Percentiles rank a stretch among this genome's conserved stretches.
These are phyloP conservation scores for Mustelus asterias DNA, from an alignment of 2,113 vertebrate genomes.

Conservation along the genomic window DNA sequence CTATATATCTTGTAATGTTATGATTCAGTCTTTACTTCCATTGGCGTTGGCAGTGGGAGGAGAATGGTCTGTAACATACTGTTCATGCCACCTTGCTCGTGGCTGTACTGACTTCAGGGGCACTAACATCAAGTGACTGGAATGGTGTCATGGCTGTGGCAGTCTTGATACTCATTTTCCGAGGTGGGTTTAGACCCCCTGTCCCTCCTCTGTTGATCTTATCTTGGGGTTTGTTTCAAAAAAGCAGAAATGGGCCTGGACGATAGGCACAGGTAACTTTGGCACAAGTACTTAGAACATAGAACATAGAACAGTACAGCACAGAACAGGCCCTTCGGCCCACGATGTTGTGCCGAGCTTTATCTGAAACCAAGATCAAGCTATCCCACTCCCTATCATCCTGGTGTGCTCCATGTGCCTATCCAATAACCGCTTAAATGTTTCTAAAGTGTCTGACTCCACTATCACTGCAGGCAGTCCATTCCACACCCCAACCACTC, in stretches of 20 bases:
- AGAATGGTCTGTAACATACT: neutral
- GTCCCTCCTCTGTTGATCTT: neutral
- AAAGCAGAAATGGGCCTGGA: neutral
- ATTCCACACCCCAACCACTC: no score
- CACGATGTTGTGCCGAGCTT: no score
- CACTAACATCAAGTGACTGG: neutral
- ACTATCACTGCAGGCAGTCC: no score
- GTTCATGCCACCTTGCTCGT: neutral
- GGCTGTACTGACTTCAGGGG: neutral
- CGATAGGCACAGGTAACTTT: neutral
- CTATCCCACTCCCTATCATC: no score
- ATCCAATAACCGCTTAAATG: no score
- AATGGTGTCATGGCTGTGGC: neutral
- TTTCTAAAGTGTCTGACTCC: no score
- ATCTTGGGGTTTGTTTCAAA: neutral
- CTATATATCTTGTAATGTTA: neutral
- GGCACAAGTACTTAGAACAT: no score
- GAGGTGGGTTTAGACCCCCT: neutral
- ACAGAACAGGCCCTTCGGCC: no score
- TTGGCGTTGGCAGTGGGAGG: neutral
- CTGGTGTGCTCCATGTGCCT: no score
- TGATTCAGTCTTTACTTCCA: neutral
- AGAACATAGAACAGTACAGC: no score
- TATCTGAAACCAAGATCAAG: no score
- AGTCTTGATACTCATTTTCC: neutral